Evolutionary conservation across 1,140 invertebrate genomes (phyloP), one percentile per base, ranked within the genome.

Genomic region (Drosophila melanica): DNA sequence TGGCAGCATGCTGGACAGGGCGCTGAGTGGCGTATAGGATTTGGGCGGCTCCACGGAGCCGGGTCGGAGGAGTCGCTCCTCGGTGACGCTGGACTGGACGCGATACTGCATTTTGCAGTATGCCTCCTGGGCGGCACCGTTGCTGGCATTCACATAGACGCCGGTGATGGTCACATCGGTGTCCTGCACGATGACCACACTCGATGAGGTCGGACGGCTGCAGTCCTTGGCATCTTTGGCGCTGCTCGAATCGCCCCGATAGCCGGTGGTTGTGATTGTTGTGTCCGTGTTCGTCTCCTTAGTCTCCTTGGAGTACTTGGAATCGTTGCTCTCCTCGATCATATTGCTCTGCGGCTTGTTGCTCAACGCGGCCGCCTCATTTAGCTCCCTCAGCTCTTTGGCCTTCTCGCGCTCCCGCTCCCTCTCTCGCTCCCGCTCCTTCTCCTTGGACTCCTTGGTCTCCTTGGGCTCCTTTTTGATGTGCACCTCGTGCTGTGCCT

Each of bases 91-190:
- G 10, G 91, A 92, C 68, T 92, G 90, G 2, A 92, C 90, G 73
- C 94, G 94, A 90, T 97, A 97, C 92, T 97, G 96, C 95, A 97
- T 96, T 51, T 92, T 96, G 89, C 96, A 97, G 86, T 96, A 97
- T 33, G 96, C 96, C 92, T 97, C 96, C 81, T 96, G 96, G 90
- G 94, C 95, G 75, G 94, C 96, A 47, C 93, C 96, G 66, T 94
- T 96, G 92, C 95, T 95, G 64, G 93, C 93, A 90, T 95, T 95
- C 42, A 95, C 95, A 84, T 95, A 96, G 54, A 97, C 96, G 20
- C 96, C 96, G 1, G 96, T 97, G 64, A 97, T 97, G 47, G 96
- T 97, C 0, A 97, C 96, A 77, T 97, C 96, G 0, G 96, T 96
- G 76, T 97, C 96, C 91, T 97, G 96, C 8, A 97, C 93, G 77